These are phyloP conservation scores for Sphecodes monilicornis DNA, from an alignment of 2,888 invertebrate genomes.

Conservation along the genomic window DNA sequence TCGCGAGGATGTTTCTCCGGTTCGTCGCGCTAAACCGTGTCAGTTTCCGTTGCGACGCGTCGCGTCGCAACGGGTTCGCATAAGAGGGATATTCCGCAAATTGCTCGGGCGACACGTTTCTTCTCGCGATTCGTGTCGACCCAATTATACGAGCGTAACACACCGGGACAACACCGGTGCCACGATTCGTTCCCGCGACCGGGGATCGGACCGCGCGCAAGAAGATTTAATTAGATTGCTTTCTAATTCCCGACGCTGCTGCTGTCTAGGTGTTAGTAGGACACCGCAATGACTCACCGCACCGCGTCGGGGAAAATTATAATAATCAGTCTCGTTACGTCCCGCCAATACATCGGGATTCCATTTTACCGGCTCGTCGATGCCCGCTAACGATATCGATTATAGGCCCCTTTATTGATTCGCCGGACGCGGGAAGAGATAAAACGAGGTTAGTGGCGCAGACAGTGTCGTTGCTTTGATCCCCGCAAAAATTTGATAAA, in stretches of 20 bases:
- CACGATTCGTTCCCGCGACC: conserved; percentile 48
- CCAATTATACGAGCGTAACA: conserved; percentile 58
- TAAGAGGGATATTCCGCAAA: conserved; percentile 51
- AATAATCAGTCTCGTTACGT: conserved; percentile 14
- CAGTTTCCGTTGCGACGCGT: conserved; percentile 21
- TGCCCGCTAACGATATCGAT: conserved; percentile 24
- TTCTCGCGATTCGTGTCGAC: conserved; percentile 44
- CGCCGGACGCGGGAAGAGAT: not conserved
- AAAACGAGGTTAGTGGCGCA: not conserved
- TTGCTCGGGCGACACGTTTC: conserved; percentile 52
- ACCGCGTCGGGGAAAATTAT: conserved; percentile 31
- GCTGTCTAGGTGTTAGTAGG: conserved; percentile 3
- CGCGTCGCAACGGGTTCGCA: conserved; percentile 10
- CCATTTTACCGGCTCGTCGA: not conserved
- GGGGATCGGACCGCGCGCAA: not conserved
- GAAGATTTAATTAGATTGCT: conserved; percentile 59
- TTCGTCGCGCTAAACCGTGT: conserved; percentile 29
- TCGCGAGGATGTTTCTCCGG: not conserved
- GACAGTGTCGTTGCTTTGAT: not conserved
- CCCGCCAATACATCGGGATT: not conserved
- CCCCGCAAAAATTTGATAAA: not conserved
- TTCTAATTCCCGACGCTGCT: conserved; percentile 35
- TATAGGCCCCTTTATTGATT: conserved; percentile 30
- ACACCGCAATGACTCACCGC: not conserved
- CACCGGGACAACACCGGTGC: conserved; percentile 25